phyloP scores from a whole-genome alignment of 2,888 invertebrate genomes.

The Lasioglossum figueresi region DNA sequence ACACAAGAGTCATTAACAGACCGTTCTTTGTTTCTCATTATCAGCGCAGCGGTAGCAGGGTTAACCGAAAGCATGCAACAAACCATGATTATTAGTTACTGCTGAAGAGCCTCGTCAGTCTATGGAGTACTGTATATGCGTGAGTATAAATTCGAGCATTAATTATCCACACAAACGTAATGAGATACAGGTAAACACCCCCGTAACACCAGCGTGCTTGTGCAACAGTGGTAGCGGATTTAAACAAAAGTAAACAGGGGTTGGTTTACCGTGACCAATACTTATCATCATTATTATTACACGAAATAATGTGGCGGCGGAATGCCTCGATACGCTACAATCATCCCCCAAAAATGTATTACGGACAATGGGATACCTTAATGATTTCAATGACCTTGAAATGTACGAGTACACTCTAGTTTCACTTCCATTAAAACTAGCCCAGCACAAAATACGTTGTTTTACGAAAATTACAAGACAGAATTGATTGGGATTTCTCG shows the following conservation, averaged over 20 bases:
- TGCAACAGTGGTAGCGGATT: not conserved
- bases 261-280: not conserved
- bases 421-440: no score
- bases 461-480: no score
- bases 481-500: no score
- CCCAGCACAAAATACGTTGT: no score
- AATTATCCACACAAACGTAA: slow-evolving; percentile 11
- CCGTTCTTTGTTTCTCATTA: not conserved
- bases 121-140: not conserved
- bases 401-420: no score
- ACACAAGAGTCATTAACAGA: not conserved
- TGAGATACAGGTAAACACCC: slow-evolving; percentile 11
- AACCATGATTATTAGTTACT: slow-evolving; percentile 6
- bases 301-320: not conserved
- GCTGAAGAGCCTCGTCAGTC: not conserved
- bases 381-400: not conserved
- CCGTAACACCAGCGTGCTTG: not conserved
- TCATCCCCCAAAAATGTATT: not conserved
- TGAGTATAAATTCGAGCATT: not conserved
- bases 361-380: not conserved
- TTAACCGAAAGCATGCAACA: slow-evolving; percentile 4
- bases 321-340: not conserved
- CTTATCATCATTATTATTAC: slow-evolving; percentile 10
- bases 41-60: not conserved
- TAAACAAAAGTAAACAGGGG: not conserved